These are phyloP conservation scores for Trachymyrmex septentrionalis DNA, from an alignment of 1,140 invertebrate species.

Conservation along the genomic window DNA sequence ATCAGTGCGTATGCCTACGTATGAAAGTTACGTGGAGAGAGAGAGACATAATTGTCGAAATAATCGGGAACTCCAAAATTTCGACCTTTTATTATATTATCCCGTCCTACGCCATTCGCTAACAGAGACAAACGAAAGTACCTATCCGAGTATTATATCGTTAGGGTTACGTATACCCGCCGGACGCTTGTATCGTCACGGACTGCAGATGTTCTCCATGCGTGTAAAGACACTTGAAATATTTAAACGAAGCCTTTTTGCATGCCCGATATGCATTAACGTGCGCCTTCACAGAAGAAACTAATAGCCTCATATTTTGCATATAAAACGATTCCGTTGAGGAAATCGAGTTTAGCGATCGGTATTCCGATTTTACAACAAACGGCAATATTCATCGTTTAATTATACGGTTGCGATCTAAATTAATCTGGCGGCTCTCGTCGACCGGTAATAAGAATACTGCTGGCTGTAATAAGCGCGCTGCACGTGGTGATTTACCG, in stretches of 20 bases:
- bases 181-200: background rate
- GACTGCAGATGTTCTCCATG: background rate
- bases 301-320: slow-evolving; percentile 45
- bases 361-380: slow-evolving; percentile 27
- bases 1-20: background rate
- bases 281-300: slow-evolving; percentile 1
- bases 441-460: slow-evolving; percentile 51
- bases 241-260: slow-evolving; percentile 25
- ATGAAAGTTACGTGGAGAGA: background rate
- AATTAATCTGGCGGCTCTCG: slow-evolving; percentile 41
- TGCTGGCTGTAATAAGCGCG: slow-evolving; percentile 41
- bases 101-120: background rate
- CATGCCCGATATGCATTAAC: slow-evolving; percentile 10
- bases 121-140: slow-evolving; percentile 43
- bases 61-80: slow-evolving; percentile 12
- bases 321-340: slow-evolving; percentile 39
- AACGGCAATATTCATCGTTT: slow-evolving; percentile 51
- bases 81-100: slow-evolving; percentile 24
- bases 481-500: slow-evolving; percentile 47
- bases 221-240: slow-evolving; percentile 9
- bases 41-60: background rate
- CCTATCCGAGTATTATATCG: slow-evolving; percentile 19
- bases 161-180: background rate
- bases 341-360: slow-evolving; percentile 29
- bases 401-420: slow-evolving; percentile 49